phyloP scores from a whole-genome alignment of 2,888 invertebrate species.

The Lycophotia porphyrea region DNA sequence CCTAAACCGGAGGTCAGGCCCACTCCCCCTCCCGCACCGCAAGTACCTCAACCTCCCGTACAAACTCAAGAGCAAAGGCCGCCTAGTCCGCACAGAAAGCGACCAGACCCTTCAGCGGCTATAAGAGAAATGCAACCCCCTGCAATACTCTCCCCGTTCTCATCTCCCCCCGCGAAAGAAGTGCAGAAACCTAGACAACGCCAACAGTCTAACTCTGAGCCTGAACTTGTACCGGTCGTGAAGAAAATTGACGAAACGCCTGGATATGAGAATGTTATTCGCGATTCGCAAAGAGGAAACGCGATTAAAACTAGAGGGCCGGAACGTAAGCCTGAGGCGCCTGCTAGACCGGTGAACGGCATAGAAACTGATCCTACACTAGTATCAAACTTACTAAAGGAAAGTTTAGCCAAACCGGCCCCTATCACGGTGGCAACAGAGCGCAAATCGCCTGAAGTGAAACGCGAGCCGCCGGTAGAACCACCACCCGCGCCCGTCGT shows the following conservation, averaged over 20 bases:
- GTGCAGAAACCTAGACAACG: constrained; percentile 71
- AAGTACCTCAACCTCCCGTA: constrained; percentile 59
- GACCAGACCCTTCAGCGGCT: constrained; percentile 81
- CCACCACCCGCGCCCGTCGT: constrained; percentile 68
- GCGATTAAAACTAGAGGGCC: constrained; percentile 78
- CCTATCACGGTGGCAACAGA: constrained; percentile 86
- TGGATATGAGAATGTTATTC: constrained; percentile 91
- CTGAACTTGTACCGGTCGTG: constrained; percentile 91
- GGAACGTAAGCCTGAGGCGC: constrained; percentile 82
- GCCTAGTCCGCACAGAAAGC: constrained; percentile 79
- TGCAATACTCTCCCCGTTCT: constrained; percentile 87
- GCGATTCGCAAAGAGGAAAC: constrained; percentile 87
- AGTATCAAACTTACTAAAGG: constrained; percentile 93
- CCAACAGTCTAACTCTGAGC: constrained; percentile 88
- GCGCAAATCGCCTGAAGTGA: constrained; percentile 79
- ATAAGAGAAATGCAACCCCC: constrained; percentile 85
- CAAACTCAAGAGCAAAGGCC: constrained; percentile 69
- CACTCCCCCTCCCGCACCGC: constrained; percentile 78
- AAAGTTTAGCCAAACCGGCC: constrained; percentile 89
- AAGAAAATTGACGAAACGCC: constrained; percentile 91
- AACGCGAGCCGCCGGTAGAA: constrained; percentile 77
- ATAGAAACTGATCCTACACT: constrained; percentile 93
- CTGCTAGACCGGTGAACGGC: constrained; percentile 88
- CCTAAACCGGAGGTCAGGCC: constrained; percentile 63
- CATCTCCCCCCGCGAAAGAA: constrained; percentile 84